Conservation (phyloP, 2,888 invertebrate genomes). For the Dermolepida albohirtum region DNA sequence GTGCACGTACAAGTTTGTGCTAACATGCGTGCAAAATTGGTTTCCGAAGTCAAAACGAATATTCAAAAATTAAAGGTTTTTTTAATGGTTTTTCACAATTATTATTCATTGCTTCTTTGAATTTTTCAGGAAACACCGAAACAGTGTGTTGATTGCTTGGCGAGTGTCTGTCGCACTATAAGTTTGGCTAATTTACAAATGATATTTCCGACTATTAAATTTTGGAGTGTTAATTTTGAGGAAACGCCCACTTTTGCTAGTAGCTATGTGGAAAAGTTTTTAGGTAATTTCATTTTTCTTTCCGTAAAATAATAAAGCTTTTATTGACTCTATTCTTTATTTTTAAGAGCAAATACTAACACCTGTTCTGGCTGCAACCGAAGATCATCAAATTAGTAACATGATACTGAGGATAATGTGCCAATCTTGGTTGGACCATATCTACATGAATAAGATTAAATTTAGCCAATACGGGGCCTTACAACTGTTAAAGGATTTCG, state of each 20-base stretch:
- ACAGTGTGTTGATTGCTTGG: conserved; percentile 78
- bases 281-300: conserved; percentile 67
- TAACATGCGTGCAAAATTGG: conserved; percentile 83
- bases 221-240: conserved; percentile 71
- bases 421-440: conserved; percentile 89
- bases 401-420: conserved; percentile 85
- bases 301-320: no score
- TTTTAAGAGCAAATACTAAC: conserved; percentile 77
- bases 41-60: conserved; percentile 82
- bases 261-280: conserved; percentile 78
- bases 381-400: conserved; percentile 78
- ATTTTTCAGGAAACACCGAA: conserved; percentile 73
- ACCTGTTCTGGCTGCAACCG: conserved; percentile 82
- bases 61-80: conserved; percentile 79
- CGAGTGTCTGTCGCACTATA: conserved; percentile 80
- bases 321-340: background rate
- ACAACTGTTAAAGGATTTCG: conserved; percentile 85
- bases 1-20: conserved; percentile 85
- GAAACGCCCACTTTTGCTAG: conserved; percentile 62
- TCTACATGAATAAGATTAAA: conserved; percentile 83
- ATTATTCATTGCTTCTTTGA: background rate
- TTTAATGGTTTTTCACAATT: background rate
- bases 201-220: conserved; percentile 78
- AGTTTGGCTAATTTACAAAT: conserved; percentile 85
- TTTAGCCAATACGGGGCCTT: conserved; percentile 85